phyloP scores from a whole-genome alignment of 2,888 invertebrate species.

The Acronicta alni region DNA sequence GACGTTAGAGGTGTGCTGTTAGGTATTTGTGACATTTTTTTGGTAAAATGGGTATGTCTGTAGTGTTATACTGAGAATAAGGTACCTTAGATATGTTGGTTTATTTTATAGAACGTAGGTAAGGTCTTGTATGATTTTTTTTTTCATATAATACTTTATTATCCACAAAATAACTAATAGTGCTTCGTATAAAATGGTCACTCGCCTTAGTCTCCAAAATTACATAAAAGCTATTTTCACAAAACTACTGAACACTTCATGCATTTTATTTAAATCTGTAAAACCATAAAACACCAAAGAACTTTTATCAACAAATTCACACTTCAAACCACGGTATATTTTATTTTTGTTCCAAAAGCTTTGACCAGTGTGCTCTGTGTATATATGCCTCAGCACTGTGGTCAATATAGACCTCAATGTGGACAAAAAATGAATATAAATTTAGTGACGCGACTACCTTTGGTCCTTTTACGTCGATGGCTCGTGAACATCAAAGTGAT shows the following conservation, averaged over 20 bases:
- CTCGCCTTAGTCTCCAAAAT: no score
- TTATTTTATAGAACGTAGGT: no score
- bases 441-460: slow-evolving; percentile 73
- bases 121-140: no score
- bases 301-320: background rate
- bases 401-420: slow-evolving; percentile 12
- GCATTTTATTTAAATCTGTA: no score
- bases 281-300: background rate
- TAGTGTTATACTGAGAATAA: no score
- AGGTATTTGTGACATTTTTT: background rate
- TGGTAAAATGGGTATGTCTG: background rate
- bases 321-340: background rate
- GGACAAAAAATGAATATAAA: slow-evolving; percentile 69
- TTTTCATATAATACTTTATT: no score
- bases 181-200: no score
- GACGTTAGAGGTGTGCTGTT: background rate
- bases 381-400: slow-evolving; percentile 11
- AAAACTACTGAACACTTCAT: no score
- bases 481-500: slow-evolving; percentile 73
- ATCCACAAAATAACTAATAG: no score
- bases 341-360: background rate
- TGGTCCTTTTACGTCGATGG: slow-evolving; percentile 60
- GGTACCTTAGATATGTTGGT: no score
- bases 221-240: no score
- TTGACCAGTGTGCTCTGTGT: background rate